Evolutionary conservation across 2,888 invertebrate species (phyloP), one percentile per base, ranked within the genome.

Genomic region (Mellilla xanthometata): DNA sequence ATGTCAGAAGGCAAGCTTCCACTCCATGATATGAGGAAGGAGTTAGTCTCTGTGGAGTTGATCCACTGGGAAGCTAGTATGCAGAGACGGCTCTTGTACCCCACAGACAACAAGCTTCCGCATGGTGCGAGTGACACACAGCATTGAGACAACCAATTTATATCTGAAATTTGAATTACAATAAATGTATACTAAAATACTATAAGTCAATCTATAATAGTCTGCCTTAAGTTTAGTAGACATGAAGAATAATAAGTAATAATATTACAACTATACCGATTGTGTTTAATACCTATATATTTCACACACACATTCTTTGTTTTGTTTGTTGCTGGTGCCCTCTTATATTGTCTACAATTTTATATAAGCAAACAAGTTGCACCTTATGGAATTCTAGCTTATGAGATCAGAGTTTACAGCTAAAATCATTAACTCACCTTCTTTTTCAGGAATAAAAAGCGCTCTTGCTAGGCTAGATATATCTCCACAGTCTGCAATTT

Each of bases 401-500:
- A 6, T 4, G 19, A 19, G 19, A 6, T 4, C 19, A 19, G 6
- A 19, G n/a, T n/a, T n/a, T 6, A 19, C 19, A 19, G 3, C 19
- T 19, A 19, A 19, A 19, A 4, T 19, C 6, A 19, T 19, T 9
- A n/a, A 12, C n/a, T 41, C 66, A 83, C 90, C 86, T 72, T 87
- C 87, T 68, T 73, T 84, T 60, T 91, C 91, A 11, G 85, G 72
- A 50, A 92, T 81, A 56, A 91, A 92, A 52, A 93, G 82, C 41
- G 91, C 90, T 69, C 91, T 83, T 51, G 91, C 91, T 41, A 93
- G 76, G 65, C 88, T 90, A 30, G 85, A 83, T 62, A 92, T 89
- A 80, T 93, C 92, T 32, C 91, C 90, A 66, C 93, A 92, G 60
- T 90, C 91, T 23, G 92, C 92, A 63, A 92, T 90, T 62, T 90